phyloP scores from a whole-genome alignment of 2,113 vertebrate genomes.

The Glareola pratincola region DNA sequence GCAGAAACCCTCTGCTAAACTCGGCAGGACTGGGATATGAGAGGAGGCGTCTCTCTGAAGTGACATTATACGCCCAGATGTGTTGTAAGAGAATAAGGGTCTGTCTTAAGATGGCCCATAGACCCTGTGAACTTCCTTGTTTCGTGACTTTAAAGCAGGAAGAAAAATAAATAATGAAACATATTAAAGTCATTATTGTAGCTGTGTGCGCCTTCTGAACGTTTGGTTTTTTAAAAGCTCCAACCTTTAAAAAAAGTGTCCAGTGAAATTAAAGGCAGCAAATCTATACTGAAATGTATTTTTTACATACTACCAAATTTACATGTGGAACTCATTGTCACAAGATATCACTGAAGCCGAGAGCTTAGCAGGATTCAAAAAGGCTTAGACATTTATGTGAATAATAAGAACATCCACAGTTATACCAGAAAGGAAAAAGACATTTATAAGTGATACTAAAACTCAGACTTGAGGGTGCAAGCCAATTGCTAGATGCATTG shows the following conservation, averaged over 20 bases:
- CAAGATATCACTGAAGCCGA: slow-evolving; percentile 41
- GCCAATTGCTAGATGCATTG: background rate
- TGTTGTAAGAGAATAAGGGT: slow-evolving; percentile 36
- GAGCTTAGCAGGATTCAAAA: slow-evolving; percentile 54
- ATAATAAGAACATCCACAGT: slow-evolving; percentile 52
- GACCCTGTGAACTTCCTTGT: slow-evolving; percentile 48
- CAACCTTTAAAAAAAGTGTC: background rate
- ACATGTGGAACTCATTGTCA: slow-evolving; percentile 56
- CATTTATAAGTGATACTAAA: slow-evolving; percentile 28
- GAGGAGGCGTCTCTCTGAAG: slow-evolving; percentile 54
- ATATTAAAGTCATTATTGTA: slow-evolving; percentile 49
- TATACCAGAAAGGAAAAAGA: slow-evolving; percentile 25
- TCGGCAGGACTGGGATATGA: slow-evolving; percentile 13
- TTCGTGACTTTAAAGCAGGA: slow-evolving; percentile 49
- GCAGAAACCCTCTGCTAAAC: slow-evolving; percentile 28
- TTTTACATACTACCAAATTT: slow-evolving; percentile 51
- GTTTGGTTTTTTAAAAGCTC: background rate
- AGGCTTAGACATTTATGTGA: slow-evolving; percentile 42
- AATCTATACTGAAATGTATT: slow-evolving; percentile 16
- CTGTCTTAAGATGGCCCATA: slow-evolving; percentile 34
- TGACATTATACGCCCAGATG: slow-evolving; percentile 57
- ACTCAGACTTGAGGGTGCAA: background rate
- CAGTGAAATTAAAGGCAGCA: slow-evolving; percentile 43
- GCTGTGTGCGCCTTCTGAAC: background rate
- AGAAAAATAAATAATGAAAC: slow-evolving; percentile 59